These are phyloP conservation scores for Athene cunicularia DNA, from an alignment of 2,113 vertebrate species.

Conservation along the genomic window DNA sequence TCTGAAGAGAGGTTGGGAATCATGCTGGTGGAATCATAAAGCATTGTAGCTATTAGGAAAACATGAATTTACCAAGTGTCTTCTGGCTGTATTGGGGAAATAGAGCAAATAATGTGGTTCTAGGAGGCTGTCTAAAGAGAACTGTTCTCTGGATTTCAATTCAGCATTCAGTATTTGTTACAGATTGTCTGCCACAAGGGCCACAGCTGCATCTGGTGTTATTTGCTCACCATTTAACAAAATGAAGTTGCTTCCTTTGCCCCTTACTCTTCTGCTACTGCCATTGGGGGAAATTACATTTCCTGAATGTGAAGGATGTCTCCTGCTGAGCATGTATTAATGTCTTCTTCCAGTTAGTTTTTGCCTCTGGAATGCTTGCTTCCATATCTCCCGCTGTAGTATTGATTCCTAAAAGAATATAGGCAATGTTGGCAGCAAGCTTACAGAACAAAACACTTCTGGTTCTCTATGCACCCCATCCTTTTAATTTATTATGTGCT, in stretches of 20 bases:
- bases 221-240: background rate
- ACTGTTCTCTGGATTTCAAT: background rate
- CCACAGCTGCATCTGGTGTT: background rate
- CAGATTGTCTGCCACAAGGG: background rate
- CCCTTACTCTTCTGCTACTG: background rate
- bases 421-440: background rate
- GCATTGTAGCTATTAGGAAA: background rate
- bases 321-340: background rate
- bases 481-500: background rate
- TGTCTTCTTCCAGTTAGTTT: background rate
- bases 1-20: background rate
- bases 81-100: background rate
- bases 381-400: background rate
- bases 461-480: background rate
- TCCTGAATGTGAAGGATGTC: background rate
- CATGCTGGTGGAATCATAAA: background rate
- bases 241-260: background rate
- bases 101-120: background rate
- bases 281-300: background rate
- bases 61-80: background rate
- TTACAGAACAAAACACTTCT: background rate
- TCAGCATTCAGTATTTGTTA: background rate
- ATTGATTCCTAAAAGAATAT: background rate
- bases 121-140: background rate
- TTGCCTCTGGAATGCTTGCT: background rate